Evolutionary conservation across 2,797 vertebrate species (phyloP).

Genomic region (Darevskia nairensis): DNA sequence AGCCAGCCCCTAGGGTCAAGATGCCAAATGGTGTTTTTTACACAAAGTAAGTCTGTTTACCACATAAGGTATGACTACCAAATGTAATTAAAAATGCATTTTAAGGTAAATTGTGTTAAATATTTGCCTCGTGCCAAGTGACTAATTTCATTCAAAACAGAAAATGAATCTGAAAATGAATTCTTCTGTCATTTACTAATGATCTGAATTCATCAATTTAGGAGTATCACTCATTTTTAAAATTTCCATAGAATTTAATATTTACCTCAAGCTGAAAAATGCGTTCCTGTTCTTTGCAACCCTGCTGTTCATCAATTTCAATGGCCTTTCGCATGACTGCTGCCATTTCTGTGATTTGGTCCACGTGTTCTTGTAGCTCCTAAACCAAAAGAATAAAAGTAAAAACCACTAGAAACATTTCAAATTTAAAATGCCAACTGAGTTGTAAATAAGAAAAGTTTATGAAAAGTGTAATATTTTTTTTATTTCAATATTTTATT

Average conservation of each 20-base stretch:
- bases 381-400: constrained; percentile 59
- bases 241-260: neutral
- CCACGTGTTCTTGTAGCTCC: constrained; percentile 95
- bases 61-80: neutral
- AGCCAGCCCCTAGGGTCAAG: neutral
- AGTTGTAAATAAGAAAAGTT: constrained; percentile 3
- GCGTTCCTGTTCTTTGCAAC: constrained; percentile 92
- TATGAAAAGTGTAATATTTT: neutral
- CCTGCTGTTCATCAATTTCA: constrained; percentile 91
- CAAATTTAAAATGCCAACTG: neutral
- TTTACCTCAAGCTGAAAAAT: constrained; percentile 93
- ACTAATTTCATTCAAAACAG: neutral
- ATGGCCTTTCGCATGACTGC: constrained; percentile 96
- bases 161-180: neutral
- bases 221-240: neutral
- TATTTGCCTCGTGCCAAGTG: neutral
- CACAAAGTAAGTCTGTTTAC: neutral
- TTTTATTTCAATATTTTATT: neutral
- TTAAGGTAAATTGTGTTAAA: neutral
- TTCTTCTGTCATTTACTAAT: neutral
- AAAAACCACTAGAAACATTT: neutral
- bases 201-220: neutral
- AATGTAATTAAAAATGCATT: neutral
- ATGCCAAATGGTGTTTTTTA: neutral
- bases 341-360: constrained; percentile 98